Percentiles rank a stretch among this genome's conserved stretches.
Conservation (phyloP, 2,113 vertebrate species). For the Arizona elegans region DNA sequence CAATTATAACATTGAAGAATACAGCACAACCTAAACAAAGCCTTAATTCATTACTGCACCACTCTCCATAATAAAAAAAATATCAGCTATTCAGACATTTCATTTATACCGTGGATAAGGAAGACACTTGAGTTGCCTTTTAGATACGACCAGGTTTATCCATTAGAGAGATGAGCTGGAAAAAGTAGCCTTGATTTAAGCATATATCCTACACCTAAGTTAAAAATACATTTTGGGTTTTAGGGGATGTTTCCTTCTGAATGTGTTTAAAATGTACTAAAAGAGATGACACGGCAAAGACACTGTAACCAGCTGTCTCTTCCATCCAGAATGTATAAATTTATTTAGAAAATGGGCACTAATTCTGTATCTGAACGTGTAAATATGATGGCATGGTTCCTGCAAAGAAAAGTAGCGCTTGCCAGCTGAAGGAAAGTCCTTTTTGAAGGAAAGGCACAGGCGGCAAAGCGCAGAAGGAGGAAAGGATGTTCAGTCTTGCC, state of each 20-base stretch:
- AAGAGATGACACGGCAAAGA: conserved; percentile 20
- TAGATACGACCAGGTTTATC: background rate
- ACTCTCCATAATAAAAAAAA: background rate
- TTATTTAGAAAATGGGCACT: conserved; percentile 37
- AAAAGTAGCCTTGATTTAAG: background rate
- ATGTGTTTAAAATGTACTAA: background rate
- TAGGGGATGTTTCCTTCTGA: background rate
- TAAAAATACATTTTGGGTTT: fast-evolving
- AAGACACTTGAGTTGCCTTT: background rate
- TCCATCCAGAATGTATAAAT: background rate
- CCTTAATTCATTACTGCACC: background rate
- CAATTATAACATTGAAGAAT: background rate
- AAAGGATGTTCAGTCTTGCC: conserved; percentile 53
- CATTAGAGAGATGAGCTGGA: background rate
- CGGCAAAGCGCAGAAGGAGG: conserved; percentile 45
- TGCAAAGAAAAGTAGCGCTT: conserved; percentile 31
- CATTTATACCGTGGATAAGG: background rate
- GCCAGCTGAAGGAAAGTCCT: conserved; percentile 20
- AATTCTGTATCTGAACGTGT: conserved; percentile 1
- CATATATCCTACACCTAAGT: background rate
- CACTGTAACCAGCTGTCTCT: background rate
- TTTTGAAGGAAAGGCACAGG: conserved; percentile 48
- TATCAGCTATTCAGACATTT: background rate
- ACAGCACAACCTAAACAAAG: background rate
- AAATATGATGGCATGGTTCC: background rate